phyloP scores from a whole-genome alignment of 2,113 vertebrate genomes.

The Casuarius casuarius region DNA sequence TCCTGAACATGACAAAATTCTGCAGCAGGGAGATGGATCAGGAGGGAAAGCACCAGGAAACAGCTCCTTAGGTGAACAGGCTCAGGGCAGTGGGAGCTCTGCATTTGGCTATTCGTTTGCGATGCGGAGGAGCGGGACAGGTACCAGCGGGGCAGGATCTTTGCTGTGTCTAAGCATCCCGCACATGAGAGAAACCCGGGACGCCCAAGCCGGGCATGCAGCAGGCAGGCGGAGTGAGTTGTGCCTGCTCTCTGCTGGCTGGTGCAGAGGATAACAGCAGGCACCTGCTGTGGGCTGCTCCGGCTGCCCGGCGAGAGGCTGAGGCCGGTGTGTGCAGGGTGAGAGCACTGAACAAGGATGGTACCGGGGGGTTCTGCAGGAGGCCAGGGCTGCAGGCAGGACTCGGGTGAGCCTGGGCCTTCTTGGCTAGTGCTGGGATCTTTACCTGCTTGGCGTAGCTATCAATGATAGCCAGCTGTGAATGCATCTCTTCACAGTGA shows the following conservation, averaged over 20 bases:
- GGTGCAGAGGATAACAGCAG: background rate
- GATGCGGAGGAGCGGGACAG: background rate
- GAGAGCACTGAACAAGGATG: too few species aligned
- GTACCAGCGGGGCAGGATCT: background rate
- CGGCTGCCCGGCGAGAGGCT: background rate
- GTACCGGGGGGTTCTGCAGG: too few species aligned
- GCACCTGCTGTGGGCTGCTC: too few species aligned
- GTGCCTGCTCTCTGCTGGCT: slow-evolving; percentile 2
- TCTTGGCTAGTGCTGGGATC: background rate
- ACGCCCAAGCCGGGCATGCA: too few species aligned
- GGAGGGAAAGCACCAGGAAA: background rate
- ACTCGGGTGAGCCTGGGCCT: background rate
- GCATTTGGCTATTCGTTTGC: background rate
- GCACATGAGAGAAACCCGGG: accelerated
- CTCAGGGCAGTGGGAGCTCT: background rate
- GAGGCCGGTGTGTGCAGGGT: background rate
- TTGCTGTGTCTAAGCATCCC: background rate
- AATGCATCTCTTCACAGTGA: background rate
- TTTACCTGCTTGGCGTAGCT: slow-evolving; percentile 31
- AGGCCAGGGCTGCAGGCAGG: too few species aligned
- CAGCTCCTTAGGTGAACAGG: background rate
- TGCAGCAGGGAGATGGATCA: background rate
- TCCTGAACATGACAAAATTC: slow-evolving; percentile 27
- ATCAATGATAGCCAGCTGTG: background rate
- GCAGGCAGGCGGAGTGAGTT: background rate